A percentile compares a stretch with the other conserved stretches of the same genome.
Conservation (phyloP, 2,888 invertebrate species). For the Aphodius sticticus region DNA sequence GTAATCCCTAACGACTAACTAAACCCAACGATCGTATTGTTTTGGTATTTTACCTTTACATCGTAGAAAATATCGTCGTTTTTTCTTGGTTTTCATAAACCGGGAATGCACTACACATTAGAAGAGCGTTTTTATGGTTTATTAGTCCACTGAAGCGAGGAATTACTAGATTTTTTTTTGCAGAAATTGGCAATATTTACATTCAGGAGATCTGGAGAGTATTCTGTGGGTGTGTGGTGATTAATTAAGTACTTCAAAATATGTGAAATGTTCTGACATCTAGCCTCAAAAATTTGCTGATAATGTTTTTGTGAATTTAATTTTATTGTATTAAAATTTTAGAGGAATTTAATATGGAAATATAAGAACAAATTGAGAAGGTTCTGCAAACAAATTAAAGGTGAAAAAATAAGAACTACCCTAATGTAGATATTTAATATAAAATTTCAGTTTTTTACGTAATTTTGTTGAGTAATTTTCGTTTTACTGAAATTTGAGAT, state of each 20-base stretch:
- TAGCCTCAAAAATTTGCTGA: no score
- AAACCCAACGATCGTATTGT: neutral
- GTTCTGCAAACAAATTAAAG: no score
- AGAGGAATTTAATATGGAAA: no score
- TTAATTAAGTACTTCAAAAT: neutral
- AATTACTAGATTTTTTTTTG: neutral
- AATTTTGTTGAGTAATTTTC: no score
- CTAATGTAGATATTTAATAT: no score
- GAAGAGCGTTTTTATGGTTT: neutral
- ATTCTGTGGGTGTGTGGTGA: neutral
- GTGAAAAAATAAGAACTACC: no score
- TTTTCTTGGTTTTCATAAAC: neutral
- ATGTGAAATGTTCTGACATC: no score
- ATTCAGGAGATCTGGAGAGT: neutral
- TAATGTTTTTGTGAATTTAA: no score
- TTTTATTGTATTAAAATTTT: no score
- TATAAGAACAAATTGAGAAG: no score
- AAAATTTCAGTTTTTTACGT: no score
- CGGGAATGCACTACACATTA: neutral
- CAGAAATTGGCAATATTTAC: neutral
- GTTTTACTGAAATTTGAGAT: no score
- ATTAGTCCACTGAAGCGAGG: neutral
- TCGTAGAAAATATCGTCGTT: neutral
- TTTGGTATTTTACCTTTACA: neutral
- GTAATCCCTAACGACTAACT: neutral